These are phyloP conservation scores for Crossaster papposus DNA, from an alignment of 53 echinoderm and acorn worm genomes.

Conservation along the genomic window DNA sequence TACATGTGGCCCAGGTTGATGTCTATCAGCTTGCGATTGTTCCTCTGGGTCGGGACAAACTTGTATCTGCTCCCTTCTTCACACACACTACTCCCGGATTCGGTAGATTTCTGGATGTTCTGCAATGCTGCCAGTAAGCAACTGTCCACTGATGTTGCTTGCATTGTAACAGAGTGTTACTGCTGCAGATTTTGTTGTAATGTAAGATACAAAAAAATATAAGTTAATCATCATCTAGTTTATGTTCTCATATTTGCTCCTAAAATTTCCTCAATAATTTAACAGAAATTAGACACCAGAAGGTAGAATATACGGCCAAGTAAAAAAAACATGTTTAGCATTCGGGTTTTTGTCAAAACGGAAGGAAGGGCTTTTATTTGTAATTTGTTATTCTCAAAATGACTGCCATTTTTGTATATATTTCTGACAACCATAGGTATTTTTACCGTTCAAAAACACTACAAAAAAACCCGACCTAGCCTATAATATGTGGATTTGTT, in stretches of 20 bases:
- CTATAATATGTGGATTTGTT: too few species aligned
- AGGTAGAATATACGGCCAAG: too few species aligned
- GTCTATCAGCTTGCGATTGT: constrained; percentile 31
- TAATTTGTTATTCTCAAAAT: too few species aligned
- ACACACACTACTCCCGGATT: not conserved
- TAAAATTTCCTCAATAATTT: not conserved
- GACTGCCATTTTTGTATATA: too few species aligned
- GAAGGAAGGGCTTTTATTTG: too few species aligned
- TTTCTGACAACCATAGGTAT: too few species aligned
- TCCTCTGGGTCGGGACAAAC: constrained; percentile 30
- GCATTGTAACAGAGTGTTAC: not conserved
- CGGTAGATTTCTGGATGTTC: not conserved
- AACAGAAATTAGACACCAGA: too few species aligned
- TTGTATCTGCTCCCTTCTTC: not conserved
- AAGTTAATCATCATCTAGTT: not conserved
- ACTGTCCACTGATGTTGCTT: not conserved
- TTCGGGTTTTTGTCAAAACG: too few species aligned
- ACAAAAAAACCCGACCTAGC: too few species aligned
- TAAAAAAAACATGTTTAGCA: too few species aligned
- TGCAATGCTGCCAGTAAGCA: not conserved
- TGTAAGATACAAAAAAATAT: not conserved
- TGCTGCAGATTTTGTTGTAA: not conserved
- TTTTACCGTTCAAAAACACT: too few species aligned
- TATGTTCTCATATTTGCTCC: too few species aligned
- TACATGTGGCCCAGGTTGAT: constrained; percentile 31